A percentile compares a stretch with the other conserved stretches of the same genome.
phyloP scores from a whole-genome alignment of 2,888 invertebrate genomes.

The Micropterix aruncella region DNA sequence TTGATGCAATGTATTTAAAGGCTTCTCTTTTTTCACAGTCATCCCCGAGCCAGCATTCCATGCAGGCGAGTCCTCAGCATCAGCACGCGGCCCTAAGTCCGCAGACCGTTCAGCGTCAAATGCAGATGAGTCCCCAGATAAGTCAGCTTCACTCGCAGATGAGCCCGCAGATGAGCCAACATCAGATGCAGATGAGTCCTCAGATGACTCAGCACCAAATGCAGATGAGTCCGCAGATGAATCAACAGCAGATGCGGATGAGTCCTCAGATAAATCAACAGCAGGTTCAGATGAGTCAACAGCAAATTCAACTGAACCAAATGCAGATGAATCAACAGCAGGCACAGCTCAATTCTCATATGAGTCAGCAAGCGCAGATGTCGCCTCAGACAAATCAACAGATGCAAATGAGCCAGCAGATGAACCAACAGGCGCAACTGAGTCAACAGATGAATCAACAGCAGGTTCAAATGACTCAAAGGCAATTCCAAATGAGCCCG shows the following conservation, averaged over 20 bases:
- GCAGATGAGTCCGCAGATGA: slow-evolving; percentile 10
- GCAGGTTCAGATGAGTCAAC: not conserved
- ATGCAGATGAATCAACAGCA: slow-evolving; percentile 14
- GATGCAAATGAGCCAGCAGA: slow-evolving; percentile 29
- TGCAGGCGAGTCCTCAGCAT: no score
- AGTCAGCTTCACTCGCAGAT: no score
- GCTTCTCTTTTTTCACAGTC: no score
- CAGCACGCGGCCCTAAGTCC: no score
- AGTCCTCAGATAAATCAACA: slow-evolving; percentile 14
- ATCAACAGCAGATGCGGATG: slow-evolving; percentile 17
- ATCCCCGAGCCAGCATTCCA: no score
- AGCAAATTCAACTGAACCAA: slow-evolving; percentile 25
- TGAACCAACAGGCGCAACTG: slow-evolving; percentile 19
- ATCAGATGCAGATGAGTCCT: slow-evolving; percentile 8
- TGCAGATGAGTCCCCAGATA: no score
- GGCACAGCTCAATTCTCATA: slow-evolving; percentile 8
- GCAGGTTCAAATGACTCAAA: slow-evolving; percentile 16
- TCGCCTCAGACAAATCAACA: slow-evolving; percentile 27
- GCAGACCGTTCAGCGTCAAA: no score
- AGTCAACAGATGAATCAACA: slow-evolving; percentile 21
- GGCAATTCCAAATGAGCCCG: slow-evolving; percentile 9
- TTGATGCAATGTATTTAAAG: no score
- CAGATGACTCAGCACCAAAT: not conserved
- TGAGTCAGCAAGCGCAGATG: slow-evolving; percentile 22
- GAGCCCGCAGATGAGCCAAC: slow-evolving; percentile 3